Evolutionary conservation across 2,113 vertebrate genomes (phyloP).

Genomic region (Pluvialis apricaria): DNA sequence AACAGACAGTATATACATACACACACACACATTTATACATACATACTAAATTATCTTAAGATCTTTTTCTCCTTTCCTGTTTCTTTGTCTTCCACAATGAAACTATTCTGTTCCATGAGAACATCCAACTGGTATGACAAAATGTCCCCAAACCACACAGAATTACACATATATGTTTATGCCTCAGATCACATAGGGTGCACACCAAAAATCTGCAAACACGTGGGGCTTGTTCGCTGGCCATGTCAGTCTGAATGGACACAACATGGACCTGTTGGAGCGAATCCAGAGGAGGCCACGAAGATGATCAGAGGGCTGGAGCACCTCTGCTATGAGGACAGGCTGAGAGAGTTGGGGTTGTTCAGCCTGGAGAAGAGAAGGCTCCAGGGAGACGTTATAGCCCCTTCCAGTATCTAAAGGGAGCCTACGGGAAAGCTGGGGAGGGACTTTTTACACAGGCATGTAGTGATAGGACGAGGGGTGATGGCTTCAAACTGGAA

Average conservation of each 20-base stretch:
- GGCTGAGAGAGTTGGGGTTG: background rate
- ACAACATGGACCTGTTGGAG: background rate
- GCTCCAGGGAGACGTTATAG: background rate
- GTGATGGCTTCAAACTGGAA: background rate
- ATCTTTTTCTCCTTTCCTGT: background rate
- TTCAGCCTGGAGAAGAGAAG: background rate
- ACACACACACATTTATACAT: fast-evolving
- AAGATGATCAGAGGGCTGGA: background rate
- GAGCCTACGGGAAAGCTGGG: background rate
- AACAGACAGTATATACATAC: background rate
- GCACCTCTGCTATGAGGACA: background rate
- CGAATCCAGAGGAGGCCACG: background rate
- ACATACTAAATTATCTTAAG: background rate
- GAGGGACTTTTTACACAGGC: background rate
- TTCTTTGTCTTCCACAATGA: background rate
- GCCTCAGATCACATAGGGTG: fast-evolving
- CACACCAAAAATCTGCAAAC: background rate
- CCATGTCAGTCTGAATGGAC: background rate
- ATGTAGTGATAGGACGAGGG: background rate
- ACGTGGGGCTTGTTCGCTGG: fast-evolving
- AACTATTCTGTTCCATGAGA: background rate
- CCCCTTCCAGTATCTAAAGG: background rate
- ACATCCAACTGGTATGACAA: background rate
- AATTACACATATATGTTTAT: background rate
- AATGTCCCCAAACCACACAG: background rate